Evolutionary conservation across 2,888 invertebrate species (phyloP).

Genomic region (Cheilosia scutellata): DNA sequence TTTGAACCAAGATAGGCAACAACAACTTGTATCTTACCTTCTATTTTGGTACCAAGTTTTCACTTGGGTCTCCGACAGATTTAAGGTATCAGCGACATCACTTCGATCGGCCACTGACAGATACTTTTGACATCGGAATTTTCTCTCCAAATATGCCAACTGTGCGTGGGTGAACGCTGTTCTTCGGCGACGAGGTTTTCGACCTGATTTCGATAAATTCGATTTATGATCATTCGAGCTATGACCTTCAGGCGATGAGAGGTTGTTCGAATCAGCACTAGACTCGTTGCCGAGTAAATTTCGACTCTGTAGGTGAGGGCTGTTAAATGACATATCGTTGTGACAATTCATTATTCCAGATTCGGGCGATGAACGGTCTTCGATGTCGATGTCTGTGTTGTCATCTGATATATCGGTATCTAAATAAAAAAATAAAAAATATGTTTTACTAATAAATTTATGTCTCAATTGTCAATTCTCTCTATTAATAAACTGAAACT

Average conservation of each 20-base stretch:
- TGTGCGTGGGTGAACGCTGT: conserved; percentile 98
- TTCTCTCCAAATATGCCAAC: conserved; percentile 94
- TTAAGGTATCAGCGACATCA: conserved; percentile 95
- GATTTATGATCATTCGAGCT: conserved; percentile 80
- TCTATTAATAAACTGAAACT: too few species aligned
- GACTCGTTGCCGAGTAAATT: conserved; percentile 79
- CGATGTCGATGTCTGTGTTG: conserved; percentile 84
- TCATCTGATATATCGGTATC: conserved; percentile 83
- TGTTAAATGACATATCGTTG: conserved; percentile 65
- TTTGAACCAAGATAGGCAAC: not conserved
- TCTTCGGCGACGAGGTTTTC: conserved; percentile 92
- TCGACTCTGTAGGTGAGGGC: conserved; percentile 76
- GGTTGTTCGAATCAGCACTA: conserved; percentile 80
- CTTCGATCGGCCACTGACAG: conserved; percentile 96
- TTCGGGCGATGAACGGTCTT: conserved; percentile 83
- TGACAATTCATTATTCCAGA: conserved; percentile 80
- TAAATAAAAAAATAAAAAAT: conserved; percentile 42
- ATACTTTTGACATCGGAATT: conserved; percentile 97
- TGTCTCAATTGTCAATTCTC: too few species aligned
- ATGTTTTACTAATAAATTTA: not conserved
- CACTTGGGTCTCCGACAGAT: conserved; percentile 96
- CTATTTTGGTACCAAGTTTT: conserved; percentile 93
- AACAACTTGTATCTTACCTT: conserved; percentile 78
- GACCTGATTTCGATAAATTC: conserved; percentile 85
- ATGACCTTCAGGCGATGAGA: conserved; percentile 73